Conservation (phyloP, 2,888 invertebrate genomes). For the Strigamia crassipes region DNA sequence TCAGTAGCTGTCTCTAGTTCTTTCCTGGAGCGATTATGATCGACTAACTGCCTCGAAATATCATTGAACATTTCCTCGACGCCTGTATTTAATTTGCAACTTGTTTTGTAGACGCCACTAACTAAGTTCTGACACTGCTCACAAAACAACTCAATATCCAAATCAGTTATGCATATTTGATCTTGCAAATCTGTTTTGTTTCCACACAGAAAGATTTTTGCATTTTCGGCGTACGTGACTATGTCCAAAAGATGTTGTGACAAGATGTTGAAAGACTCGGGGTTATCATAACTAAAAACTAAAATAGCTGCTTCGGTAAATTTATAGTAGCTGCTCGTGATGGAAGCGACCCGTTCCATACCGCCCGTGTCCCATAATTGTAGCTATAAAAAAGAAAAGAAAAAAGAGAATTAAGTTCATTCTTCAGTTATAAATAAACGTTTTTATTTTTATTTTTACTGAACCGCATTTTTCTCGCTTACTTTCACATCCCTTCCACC, state of each 20-base stretch:
- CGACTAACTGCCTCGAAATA: constrained; percentile 79
- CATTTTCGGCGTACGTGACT: constrained; percentile 91
- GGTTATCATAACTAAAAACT: constrained; percentile 87
- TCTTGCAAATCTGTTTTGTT: constrained; percentile 85
- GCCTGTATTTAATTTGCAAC: constrained; percentile 84
- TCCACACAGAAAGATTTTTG: constrained; percentile 92
- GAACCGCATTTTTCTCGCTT: no score
- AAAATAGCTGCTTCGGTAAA: constrained; percentile 92
- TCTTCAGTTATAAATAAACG: background rate
- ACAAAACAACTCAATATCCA: constrained; percentile 86
- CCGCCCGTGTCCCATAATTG: constrained; percentile 97
- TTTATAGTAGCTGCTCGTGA: constrained; percentile 93
- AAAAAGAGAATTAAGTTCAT: constrained; percentile 17
- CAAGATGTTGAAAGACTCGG: constrained; percentile 87
- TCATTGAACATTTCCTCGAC: constrained; percentile 88
- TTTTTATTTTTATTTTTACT: constrained; percentile 50
- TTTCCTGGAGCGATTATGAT: constrained; percentile 79
- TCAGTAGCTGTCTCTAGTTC: constrained; percentile 67
- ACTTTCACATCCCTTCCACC: constrained; percentile 80
- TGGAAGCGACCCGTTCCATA: constrained; percentile 93
- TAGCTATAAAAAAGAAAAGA: constrained; percentile 66
- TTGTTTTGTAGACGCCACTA: constrained; percentile 84
- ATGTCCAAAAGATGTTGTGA: constrained; percentile 92
- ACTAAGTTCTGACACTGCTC: constrained; percentile 90
- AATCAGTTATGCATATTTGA: constrained; percentile 73